These are phyloP conservation scores for Bolborhynchus lineola DNA, from an alignment of 2,113 vertebrate genomes.

Conservation along the genomic window DNA sequence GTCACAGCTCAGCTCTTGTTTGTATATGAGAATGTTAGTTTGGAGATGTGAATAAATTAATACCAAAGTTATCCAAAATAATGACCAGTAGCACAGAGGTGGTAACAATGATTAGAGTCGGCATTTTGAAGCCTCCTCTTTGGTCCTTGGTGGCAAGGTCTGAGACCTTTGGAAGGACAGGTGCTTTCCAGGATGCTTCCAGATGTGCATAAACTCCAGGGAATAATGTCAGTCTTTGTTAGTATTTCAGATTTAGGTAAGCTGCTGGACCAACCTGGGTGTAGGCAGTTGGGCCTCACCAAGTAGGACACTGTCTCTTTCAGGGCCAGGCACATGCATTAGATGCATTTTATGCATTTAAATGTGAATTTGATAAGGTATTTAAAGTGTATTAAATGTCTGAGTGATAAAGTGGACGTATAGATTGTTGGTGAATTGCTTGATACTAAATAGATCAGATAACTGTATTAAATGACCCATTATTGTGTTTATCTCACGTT, in stretches of 20 bases:
- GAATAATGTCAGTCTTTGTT: too few relatives aligned
- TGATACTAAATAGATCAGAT: not conserved
- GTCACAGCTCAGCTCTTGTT: not conserved
- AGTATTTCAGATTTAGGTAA: not conserved
- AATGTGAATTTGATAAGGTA: not conserved
- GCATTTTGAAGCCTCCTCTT: not conserved
- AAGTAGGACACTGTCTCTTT: not conserved
- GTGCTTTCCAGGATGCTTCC: not conserved
- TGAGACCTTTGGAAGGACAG: not conserved
- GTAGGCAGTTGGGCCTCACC: too few relatives aligned
- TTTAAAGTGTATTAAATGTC: not conserved
- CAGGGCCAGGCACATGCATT: not conserved
- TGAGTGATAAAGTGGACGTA: not conserved
- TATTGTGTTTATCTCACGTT: not conserved
- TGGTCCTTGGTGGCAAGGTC: not conserved
- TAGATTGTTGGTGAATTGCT: not conserved
- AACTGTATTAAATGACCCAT: not conserved
- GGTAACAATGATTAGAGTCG: accelerated
- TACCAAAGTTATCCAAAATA: not conserved
- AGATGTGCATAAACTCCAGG: not conserved
- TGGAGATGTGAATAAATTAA: not conserved
- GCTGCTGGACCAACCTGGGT: not conserved
- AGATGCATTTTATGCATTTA: accelerated
- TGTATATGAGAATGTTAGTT: not conserved
- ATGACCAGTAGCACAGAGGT: not conserved